Evolutionary conservation across 1,140 invertebrate genomes (phyloP), one percentile per base, ranked within the genome.

Genomic region (Ericerus pela): DNA sequence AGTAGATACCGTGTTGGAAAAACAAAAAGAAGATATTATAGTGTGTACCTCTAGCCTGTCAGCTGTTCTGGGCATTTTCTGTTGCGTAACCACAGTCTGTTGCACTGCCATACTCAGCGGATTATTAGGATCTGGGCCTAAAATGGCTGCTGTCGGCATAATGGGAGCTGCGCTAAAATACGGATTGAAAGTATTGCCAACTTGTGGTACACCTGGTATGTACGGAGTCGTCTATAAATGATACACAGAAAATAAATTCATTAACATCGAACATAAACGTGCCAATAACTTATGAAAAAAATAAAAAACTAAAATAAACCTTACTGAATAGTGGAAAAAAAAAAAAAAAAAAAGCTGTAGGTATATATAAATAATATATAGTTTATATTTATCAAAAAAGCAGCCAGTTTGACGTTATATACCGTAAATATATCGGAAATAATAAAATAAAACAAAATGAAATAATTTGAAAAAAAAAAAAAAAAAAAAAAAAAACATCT

Each of bases 41-140:
- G 27, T 27, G 51, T 54, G 77, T 82, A 95, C 92, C 88, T 95
- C 91, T 74, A 95, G 82, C 76, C 92, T 80, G 75, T 95, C 91
- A 67, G 88, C 88, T 47, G 41, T 47, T 69, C 91, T 81, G 59
- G 87, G 85, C 77, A 93, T 79, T 77, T 95, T 95, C 76, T 93
- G 88, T 75, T 86, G 85, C 61, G 84, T 79, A 59, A 82, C 76
- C 52, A 88, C 83, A 62, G 82, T 84, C 73, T 88, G 85, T 68
- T 81, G 85, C 64, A 90, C 85, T 64, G 83, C 81, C 58, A 75
- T 70, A 61, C 80, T 79, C 53, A 84, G 70, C 29, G 80, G 81
- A 63, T 80, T 81, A 62, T 77, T 75, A 51, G 84, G 85, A 71
- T 90, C 86, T 57, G 84, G 84, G 41, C 84, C 81, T 61, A 85